A percentile compares a stretch with the other conserved stretches of the same genome.
Conservation (phyloP, 1,140 invertebrate species). For the Neodiprion pinetum region DNA sequence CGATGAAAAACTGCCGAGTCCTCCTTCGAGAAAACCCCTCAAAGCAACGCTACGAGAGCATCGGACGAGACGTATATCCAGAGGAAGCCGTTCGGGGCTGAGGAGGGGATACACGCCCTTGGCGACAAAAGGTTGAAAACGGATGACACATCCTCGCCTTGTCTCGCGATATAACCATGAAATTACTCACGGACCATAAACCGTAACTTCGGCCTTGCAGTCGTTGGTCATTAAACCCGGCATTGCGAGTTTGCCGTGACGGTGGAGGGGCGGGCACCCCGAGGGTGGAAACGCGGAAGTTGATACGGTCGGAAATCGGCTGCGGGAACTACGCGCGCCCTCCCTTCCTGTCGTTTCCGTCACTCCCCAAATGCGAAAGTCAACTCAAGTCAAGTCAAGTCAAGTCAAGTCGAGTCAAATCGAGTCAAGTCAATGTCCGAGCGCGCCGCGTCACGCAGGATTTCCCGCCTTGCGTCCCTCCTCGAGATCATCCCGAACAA, state of each 20-base stretch:
- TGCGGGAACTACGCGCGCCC: background rate
- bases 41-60: too few relatives aligned
- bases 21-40: too few relatives aligned
- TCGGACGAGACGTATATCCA: too few relatives aligned
- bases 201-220: background rate
- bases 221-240: background rate
- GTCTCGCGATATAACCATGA: background rate
- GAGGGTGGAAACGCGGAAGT: background rate
- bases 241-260: background rate
- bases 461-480: too few relatives aligned
- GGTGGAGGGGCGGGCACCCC: too few relatives aligned
- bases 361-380: too few relatives aligned
- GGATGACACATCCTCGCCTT: background rate
- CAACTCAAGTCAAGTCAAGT: too few relatives aligned
- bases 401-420: too few relatives aligned
- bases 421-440: too few relatives aligned
- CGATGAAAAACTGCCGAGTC: too few relatives aligned
- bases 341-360: too few relatives aligned
- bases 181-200: constrained; percentile 5
- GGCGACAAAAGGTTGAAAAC: background rate
- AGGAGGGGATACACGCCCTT: background rate
- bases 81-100: background rate
- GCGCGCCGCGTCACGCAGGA: too few relatives aligned
- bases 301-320: constrained; percentile 13
- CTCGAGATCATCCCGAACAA: background rate